Evolutionary conservation across 2,888 invertebrate species (phyloP).

Genomic region (Agrotis ipsilon): DNA sequence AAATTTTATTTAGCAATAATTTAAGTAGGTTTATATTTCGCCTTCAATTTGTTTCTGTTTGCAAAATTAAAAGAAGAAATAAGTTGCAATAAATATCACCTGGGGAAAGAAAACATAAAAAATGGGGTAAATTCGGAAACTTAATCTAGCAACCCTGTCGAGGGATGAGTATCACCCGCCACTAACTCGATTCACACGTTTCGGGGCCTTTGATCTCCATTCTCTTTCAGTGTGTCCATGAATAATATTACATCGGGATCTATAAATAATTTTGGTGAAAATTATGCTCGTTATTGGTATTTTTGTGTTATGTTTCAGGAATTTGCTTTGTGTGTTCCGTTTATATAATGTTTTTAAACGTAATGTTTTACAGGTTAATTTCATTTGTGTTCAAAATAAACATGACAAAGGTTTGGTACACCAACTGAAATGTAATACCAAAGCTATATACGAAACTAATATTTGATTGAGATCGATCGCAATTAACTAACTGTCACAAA

Average conservation of each 20-base stretch:
- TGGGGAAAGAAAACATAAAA: not conserved
- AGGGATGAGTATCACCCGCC: conserved; percentile 45
- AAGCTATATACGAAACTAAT: too few species aligned
- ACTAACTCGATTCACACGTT: conserved; percentile 83
- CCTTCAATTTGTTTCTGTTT: too few species aligned
- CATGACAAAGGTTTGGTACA: too few species aligned
- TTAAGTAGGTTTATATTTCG: too few species aligned
- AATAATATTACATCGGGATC: conserved; percentile 61
- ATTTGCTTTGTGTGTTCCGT: not conserved
- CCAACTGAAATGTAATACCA: too few species aligned
- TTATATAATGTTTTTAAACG: not conserved
- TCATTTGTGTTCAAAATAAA: too few species aligned
- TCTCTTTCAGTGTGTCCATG: conserved; percentile 73
- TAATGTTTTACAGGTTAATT: too few species aligned
- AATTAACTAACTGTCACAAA: too few species aligned
- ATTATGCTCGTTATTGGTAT: conserved; percentile 26
- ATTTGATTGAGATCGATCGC: too few species aligned
- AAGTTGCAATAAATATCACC: too few species aligned
- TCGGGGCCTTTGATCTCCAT: conserved; percentile 79
- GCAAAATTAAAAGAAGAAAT: too few species aligned
- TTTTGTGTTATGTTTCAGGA: not conserved
- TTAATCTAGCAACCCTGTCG: not conserved
- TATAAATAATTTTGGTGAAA: conserved; percentile 33
- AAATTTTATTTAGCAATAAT: too few species aligned
- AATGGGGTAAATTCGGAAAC: not conserved